Evolutionary conservation across 2,797 vertebrate genomes (phyloP).

Genomic region (Sebastes iracundus): DNA sequence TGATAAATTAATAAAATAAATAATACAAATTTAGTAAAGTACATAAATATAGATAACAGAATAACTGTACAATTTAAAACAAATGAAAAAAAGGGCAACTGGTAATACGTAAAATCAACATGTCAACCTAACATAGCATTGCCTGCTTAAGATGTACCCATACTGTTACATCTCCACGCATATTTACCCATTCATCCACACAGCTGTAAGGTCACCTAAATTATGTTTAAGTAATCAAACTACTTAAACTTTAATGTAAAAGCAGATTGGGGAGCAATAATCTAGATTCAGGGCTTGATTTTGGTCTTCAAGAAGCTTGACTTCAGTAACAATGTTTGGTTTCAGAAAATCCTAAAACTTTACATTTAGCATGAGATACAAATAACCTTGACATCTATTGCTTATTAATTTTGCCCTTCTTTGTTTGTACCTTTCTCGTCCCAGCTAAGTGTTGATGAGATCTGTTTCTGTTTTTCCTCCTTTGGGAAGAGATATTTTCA

Average conservation of each 20-base stretch:
- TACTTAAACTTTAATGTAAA: neutral
- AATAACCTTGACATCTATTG: neutral
- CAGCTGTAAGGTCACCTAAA: neutral
- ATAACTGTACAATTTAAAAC: neutral
- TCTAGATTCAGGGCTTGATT: neutral
- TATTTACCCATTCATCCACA: neutral
- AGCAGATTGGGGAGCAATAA: neutral
- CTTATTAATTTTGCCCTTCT: neutral
- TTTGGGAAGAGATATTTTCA: constrained; percentile 13
- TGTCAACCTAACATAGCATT: neutral
- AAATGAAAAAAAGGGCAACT: accelerated
- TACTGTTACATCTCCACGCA: neutral
- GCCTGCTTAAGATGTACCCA: neutral
- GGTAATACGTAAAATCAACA: neutral
- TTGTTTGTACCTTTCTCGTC: neutral
- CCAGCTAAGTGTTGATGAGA: neutral
- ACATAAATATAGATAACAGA: neutral
- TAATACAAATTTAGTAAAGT: neutral
- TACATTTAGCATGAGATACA: neutral
- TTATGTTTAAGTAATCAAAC: neutral
- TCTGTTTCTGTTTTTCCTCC: neutral
- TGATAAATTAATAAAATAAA: neutral
- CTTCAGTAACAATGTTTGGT: neutral
- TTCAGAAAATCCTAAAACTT: neutral
- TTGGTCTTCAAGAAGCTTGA: neutral